Conservation (phyloP, 2,113 vertebrate genomes). For the Anser brachyrhynchus region DNA sequence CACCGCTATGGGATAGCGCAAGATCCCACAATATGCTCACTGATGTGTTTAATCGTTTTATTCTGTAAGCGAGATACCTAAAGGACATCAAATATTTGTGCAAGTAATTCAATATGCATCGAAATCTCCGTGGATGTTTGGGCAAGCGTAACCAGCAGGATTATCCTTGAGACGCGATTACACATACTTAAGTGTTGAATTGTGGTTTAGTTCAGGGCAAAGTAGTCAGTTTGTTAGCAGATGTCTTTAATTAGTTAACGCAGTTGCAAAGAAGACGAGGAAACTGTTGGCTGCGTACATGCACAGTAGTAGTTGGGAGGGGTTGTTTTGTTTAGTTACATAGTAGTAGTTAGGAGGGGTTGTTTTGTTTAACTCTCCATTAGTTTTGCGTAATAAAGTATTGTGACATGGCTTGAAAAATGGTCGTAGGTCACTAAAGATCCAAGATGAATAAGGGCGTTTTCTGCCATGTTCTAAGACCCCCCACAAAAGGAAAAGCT, state of each 20-base stretch:
- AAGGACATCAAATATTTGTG: neutral
- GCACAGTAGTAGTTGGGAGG: neutral
- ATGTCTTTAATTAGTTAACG: neutral
- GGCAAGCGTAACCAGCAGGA: neutral
- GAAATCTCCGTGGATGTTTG: neutral
- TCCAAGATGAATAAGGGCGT: neutral
- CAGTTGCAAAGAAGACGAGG: neutral
- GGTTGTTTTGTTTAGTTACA: neutral
- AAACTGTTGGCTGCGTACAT: neutral
- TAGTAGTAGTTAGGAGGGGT: no score
- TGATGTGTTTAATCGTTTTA: rapidly evolving
- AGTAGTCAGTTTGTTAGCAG: neutral
- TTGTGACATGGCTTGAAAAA: neutral
- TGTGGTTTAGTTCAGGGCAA: neutral
- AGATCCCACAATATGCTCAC: rapidly evolving
- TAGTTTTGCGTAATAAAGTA: neutral
- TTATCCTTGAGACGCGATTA: neutral
- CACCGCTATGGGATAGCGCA: neutral
- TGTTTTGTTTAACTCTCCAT: neutral
- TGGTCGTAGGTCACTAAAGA: neutral
- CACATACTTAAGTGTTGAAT: neutral
- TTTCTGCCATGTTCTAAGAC: neutral
- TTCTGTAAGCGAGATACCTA: neutral
- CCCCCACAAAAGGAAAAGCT: neutral
- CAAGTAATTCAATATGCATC: neutral